Conservation (phyloP, 1,140 invertebrate species). For the Drosophila nigrodunni region DNA sequence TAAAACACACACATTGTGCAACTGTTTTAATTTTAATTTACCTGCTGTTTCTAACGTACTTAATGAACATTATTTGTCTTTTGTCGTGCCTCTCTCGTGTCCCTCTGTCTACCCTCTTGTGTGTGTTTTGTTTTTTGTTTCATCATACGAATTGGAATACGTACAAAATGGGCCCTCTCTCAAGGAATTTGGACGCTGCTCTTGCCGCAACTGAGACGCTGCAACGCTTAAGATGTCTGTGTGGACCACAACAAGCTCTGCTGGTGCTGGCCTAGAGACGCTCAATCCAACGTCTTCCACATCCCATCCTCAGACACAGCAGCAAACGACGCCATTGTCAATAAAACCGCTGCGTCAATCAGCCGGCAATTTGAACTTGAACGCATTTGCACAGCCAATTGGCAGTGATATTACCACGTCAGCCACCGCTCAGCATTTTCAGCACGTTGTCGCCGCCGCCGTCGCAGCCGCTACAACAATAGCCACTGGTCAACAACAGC, state of each 20-base stretch:
- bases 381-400: conserved; percentile 23
- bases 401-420: conserved; percentile 37
- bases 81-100: conserved; percentile 23
- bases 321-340: conserved; percentile 27
- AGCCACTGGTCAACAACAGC: conserved; percentile 67
- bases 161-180: conserved; percentile 55
- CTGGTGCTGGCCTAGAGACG: conserved; percentile 84
- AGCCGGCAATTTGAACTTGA: conserved; percentile 38
- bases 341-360: conserved; percentile 25
- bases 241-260: conserved; percentile 84
- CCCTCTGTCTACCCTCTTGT: conserved; percentile 18
- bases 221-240: conserved; percentile 83
- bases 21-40: conserved; percentile 39
- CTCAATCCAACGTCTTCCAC: conserved; percentile 29
- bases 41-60: conserved; percentile 54
- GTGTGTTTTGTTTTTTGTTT: conserved; percentile 19
- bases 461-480: conserved; percentile 72
- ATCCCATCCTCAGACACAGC: conserved; percentile 7
- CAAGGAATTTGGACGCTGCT: conserved; percentile 24
- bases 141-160: conserved; percentile 27
- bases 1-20: conserved; percentile 26
- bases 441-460: conserved; percentile 73
- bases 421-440: conserved; percentile 57
- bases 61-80: conserved; percentile 48
- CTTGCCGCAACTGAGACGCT: neutral